Conservation (phyloP, 2,888 invertebrate genomes). For the Podotricha telesiphe region DNA sequence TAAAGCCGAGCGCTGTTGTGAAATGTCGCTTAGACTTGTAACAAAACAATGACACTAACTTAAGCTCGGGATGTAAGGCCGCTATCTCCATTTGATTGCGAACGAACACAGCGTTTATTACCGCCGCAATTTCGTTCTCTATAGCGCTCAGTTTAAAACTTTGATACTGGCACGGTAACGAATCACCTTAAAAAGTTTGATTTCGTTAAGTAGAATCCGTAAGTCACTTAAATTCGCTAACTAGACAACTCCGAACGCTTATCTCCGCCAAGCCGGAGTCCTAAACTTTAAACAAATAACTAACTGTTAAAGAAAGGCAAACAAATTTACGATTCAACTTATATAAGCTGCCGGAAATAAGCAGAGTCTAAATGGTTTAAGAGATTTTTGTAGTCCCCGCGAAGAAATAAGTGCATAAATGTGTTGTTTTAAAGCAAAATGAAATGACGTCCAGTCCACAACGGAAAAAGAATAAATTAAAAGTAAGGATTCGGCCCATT, state of each 20-base stretch:
- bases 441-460: conserved; percentile 67
- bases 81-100: conserved; percentile 75
- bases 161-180: conserved; percentile 61
- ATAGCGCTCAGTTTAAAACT: conserved; percentile 61
- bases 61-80: conserved; percentile 74
- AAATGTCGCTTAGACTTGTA: conserved; percentile 78
- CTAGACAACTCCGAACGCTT: conserved; percentile 58
- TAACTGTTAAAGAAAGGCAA: conserved; percentile 66
- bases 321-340: conserved; percentile 63
- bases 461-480: conserved; percentile 74
- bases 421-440: conserved; percentile 69
- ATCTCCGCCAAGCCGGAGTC: conserved; percentile 58
- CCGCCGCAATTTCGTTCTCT: conserved; percentile 64
- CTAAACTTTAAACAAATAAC: conserved; percentile 67
- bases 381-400: conserved; percentile 53
- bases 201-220: conserved; percentile 56
- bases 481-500: conserved; percentile 67
- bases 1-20: conserved; percentile 72
- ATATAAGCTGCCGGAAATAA: conserved; percentile 54
- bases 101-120: conserved; percentile 73
- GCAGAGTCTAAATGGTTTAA: conserved; percentile 53
- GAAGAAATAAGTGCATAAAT: conserved; percentile 72
- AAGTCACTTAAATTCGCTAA: conserved; percentile 68
- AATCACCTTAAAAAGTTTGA: conserved; percentile 56
- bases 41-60: conserved; percentile 81